Base-by-base conservation (phyloP, 2,797 vertebrate genomes). In the Synanceia verrucosa region DNA sequence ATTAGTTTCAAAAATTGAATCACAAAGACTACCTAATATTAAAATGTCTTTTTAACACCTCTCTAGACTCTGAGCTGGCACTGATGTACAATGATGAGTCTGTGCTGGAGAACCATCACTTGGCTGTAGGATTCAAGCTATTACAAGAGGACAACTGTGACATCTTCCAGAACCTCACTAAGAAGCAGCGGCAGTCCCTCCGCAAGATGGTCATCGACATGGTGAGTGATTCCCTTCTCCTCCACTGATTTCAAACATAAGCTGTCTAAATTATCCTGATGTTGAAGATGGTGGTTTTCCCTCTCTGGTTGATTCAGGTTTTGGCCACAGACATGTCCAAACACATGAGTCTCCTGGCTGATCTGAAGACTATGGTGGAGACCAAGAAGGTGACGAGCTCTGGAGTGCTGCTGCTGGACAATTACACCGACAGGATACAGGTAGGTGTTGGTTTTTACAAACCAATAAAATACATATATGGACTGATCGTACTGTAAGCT, bases 321-420 rank as follows among this genome's bases (percentile, higher is more conserved):
- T 92, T 99, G 87, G 98, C 98, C 24, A 99, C 98, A 0, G 98
- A 99, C 88, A 99, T 99, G 98, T 98, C 97, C 77, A 99, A 99
- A 91, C 98, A 99, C 69, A 99, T 99, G 98, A 98, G 96, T 62
- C 93, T 99, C 58, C 81, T 99, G 78, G 98, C 97, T 14, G 98
- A 99, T 87, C 94, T 99, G 86, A 99, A 99, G 94, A 99, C 98
- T 0, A 99, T 99, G 98, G 98, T 99, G 69, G 98, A 99, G 88
- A 99, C 98, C 0, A 99, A 99, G 93, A 99, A 99, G 87, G 98
- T 99, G 79, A 99, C 98, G 1, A 99, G 97, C 62, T 99, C 98
- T 1, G 98, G 98, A n/a, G 97, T 99, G 36, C 95, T 99, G 44
- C 95, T 99, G 57, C 91, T 99, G 75, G 98, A 99, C 90, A 99